Evolutionary conservation across 1,140 invertebrate genomes (phyloP), one percentile per base, ranked within the genome.

Genomic region (Anoplophora glabripennis): DNA sequence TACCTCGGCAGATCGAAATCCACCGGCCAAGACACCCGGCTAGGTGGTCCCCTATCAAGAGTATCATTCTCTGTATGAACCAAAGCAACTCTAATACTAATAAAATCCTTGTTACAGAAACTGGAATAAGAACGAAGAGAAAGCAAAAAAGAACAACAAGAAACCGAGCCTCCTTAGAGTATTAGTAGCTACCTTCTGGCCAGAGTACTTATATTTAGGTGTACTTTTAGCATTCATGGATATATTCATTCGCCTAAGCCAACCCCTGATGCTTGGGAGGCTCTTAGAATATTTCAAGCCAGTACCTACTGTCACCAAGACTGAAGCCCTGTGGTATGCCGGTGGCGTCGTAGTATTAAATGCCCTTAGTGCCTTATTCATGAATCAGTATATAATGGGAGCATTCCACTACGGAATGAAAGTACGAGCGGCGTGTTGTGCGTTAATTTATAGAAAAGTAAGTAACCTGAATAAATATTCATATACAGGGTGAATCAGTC

Each of bases 401-500:
- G 79, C 83, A 7, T 84, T 84, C 54, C 81, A 84, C 63, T 75
- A 81, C 40, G 84, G 84, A 1, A 83, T 84, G 72, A 79, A 78
- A 70, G 78, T 84, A 9, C 75, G 84, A 49, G 79, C 81, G 1
- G 84, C 85, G 0, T 76, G 82, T 4, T 87, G 85, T 54, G 85
- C 85, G 2, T 66, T 88, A n/a, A 78, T 88, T 34, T 88, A 87
- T 65, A 75, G 86, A 65, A 88, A 88, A 72, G 83, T 83, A 66
- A 67, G 53, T 63, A 59, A 28, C 21, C 21, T 28, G n/a, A n/a
- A n/a, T n/a, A n/a, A n/a, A n/a, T n/a, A n/a, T n/a, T n/a, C n/a
- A n/a, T n/a, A n/a, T n/a, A n/a, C n/a, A n/a, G n/a, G n/a, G n/a
- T n/a, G n/a, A n/a, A n/a, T n/a, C n/a, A n/a, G n/a, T n/a, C n/a